Conservation (phyloP, 2,797 vertebrate genomes). For the Pangasius sanitwongsei region DNA sequence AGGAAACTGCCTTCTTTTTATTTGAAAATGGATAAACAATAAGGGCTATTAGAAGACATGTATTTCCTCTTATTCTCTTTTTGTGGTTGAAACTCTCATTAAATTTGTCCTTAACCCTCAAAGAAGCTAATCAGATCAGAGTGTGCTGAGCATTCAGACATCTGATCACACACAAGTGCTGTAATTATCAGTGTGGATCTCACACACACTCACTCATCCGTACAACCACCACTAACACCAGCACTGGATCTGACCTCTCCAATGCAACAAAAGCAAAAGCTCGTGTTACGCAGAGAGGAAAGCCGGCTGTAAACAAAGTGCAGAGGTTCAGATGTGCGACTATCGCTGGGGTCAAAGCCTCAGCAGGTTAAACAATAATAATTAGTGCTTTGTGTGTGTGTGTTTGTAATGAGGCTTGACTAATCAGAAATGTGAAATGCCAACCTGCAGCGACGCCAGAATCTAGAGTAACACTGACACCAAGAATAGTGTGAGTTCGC, state of each 20-base stretch:
- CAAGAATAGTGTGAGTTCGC: constrained; percentile 35
- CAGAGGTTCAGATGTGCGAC: constrained; percentile 60
- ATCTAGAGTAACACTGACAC: constrained; percentile 55
- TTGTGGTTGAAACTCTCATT: not conserved
- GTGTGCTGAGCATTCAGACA: constrained; percentile 62
- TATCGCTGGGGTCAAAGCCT: constrained; percentile 31
- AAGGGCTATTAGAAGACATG: not conserved
- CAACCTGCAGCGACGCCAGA: constrained; percentile 56
- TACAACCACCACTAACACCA: constrained; percentile 61
- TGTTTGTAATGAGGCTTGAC: not conserved
- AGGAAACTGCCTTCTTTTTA: not conserved
- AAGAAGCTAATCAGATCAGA: constrained; percentile 9
- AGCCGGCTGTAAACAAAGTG: constrained; percentile 63
- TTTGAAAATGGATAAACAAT: not conserved
- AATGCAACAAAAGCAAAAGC: constrained; percentile 51
- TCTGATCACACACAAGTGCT: constrained; percentile 55
- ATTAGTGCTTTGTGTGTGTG: not conserved
- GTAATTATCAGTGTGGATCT: constrained; percentile 66
- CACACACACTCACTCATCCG: constrained; percentile 57
- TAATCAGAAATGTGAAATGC: not conserved
- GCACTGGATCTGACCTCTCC: constrained; percentile 62
- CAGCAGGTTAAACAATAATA: not conserved
- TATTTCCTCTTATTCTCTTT: not conserved
- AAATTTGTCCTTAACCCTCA: not conserved
- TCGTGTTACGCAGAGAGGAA: constrained; percentile 52